Evolutionary conservation across 2,797 vertebrate species (phyloP).

Genomic region (Dipus sagitta): DNA sequence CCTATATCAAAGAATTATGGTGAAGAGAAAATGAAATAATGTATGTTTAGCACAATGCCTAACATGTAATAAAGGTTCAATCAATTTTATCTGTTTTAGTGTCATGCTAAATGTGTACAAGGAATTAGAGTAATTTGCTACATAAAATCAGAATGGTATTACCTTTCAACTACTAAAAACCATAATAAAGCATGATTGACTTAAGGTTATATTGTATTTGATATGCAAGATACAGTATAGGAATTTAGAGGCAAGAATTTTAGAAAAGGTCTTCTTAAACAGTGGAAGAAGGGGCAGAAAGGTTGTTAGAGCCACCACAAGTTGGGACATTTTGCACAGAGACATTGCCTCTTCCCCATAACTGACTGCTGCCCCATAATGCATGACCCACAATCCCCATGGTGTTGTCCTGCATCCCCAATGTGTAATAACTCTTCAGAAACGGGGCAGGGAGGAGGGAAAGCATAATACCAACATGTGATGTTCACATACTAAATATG

Average conservation of each 20-base stretch:
- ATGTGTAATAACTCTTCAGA: too few species aligned
- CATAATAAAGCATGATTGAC: neutral
- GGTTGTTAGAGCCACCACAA: too few species aligned
- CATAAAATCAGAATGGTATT: conserved; percentile 10
- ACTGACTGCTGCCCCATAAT: too few species aligned
- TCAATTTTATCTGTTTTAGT: conserved; percentile 11
- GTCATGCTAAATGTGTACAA: conserved; percentile 26
- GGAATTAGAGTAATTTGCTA: neutral
- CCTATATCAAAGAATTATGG: neutral
- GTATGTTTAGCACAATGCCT: neutral
- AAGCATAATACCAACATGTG: too few species aligned
- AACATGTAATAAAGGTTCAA: neutral
- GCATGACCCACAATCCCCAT: too few species aligned
- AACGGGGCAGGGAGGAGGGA: too few species aligned
- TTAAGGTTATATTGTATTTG: conserved; percentile 1
- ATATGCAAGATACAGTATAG: conserved; percentile 4
- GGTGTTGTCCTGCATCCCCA: too few species aligned
- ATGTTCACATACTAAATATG: too few species aligned
- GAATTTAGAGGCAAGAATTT: neutral
- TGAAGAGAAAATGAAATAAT: neutral
- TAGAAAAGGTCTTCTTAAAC: neutral
- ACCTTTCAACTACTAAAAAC: conserved; percentile 7
- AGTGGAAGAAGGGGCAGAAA: too few species aligned
- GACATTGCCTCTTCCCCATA: too few species aligned
- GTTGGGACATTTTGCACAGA: too few species aligned